Percentiles rank a stretch among this genome's conserved stretches.
phyloP scores from a whole-genome alignment of 2,113 vertebrate genomes.

The Poeciliopsis retropinna region DNA sequence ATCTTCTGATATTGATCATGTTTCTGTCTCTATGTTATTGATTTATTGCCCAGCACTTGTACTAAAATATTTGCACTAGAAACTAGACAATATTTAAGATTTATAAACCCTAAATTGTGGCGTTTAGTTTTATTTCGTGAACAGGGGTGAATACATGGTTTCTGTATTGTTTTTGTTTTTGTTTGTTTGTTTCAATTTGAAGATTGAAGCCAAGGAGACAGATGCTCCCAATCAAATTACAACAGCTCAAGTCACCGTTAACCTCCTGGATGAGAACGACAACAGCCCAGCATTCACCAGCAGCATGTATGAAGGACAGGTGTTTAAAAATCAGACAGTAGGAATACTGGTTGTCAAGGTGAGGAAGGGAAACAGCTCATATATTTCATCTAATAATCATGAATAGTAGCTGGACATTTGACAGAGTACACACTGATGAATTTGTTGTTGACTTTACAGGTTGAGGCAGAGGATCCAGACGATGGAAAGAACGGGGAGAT shows the following conservation, averaged over 20 bases:
- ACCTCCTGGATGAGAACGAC: slow-evolving; percentile 82
- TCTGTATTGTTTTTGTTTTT: not conserved
- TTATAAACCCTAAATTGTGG: too few relatives aligned
- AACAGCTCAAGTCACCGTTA: slow-evolving; percentile 55
- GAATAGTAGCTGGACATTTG: too few relatives aligned
- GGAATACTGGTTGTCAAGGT: slow-evolving; percentile 81
- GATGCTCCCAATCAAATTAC: not conserved
- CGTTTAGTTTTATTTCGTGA: not conserved
- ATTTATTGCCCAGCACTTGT: too few relatives aligned
- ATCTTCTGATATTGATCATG: too few relatives aligned
- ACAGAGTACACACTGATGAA: too few relatives aligned
- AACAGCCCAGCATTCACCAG: slow-evolving; percentile 78
- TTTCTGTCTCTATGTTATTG: too few relatives aligned
- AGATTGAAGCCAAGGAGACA: slow-evolving; percentile 79
- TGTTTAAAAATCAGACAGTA: slow-evolving; percentile 76
- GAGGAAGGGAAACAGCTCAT: not conserved
- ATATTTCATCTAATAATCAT: not conserved
- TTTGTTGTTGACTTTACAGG: slow-evolving; percentile 57
- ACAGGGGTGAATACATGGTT: not conserved
- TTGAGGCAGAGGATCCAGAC: slow-evolving; percentile 78
- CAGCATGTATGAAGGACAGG: slow-evolving; percentile 56
- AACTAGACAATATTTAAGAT: too few relatives aligned
- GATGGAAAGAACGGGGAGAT: slow-evolving; percentile 77
- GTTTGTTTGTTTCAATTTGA: slow-evolving; percentile 6
- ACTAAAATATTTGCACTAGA: too few relatives aligned